Evolutionary conservation across 2,888 invertebrate genomes (phyloP).

Genomic region (Drosophila neotestacea): DNA sequence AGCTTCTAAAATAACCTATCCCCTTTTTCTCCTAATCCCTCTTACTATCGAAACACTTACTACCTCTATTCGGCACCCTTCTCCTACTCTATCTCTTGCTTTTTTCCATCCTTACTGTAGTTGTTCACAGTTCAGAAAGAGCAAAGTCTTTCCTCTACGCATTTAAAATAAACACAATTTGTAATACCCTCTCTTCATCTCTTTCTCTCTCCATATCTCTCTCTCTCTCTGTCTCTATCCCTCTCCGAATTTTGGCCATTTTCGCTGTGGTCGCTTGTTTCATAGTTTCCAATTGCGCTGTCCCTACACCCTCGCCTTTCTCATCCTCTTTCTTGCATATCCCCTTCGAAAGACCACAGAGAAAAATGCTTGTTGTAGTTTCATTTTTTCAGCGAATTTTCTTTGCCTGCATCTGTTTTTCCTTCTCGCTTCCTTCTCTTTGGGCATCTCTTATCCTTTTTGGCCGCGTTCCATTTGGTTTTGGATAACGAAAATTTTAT

Average conservation of each 20-base stretch:
- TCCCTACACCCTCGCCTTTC: not conserved
- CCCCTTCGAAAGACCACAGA: conserved; percentile 11
- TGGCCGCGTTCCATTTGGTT: conserved; percentile 60
- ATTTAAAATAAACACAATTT: conserved; percentile 71
- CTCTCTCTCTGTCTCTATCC: too few species aligned
- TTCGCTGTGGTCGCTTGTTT: conserved; percentile 61
- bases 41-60: not conserved
- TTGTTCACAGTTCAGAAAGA: conserved; percentile 20
- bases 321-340: too few species aligned
- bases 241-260: conserved; percentile 8
- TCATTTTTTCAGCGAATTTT: conserved; percentile 41
- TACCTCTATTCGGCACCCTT: not conserved
- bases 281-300: conserved; percentile 63
- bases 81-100: not conserved
- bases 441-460: not conserved
- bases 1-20: not conserved
- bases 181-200: conserved; percentile 14
- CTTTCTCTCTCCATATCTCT: not conserved
- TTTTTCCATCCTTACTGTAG: not conserved
- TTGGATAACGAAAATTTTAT: conserved; percentile 75
- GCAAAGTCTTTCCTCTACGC: conserved; percentile 11
- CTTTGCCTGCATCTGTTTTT: conserved; percentile 29
- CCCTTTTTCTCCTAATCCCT: not conserved
- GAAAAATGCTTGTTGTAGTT: conserved; percentile 37
- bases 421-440: not conserved